Evolutionary conservation across 1,140 invertebrate species (phyloP), one percentile per base, ranked within the genome.

Genomic region (Palaemon carinicauda): DNA sequence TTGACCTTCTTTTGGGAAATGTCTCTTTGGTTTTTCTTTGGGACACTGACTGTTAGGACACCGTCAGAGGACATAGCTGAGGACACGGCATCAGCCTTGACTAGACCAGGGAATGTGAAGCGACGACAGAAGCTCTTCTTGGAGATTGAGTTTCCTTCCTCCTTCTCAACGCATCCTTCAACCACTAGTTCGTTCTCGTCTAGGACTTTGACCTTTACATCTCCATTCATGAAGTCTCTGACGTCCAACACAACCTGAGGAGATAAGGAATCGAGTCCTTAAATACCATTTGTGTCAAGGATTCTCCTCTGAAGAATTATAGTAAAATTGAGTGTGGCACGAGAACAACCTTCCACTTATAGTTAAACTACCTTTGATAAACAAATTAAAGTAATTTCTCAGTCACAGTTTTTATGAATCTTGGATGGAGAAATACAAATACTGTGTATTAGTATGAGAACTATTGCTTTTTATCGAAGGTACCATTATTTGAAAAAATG

Each of bases 221-320:
- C 82, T 41, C 81, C 88, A 75, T 65, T 71, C 54, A 27, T 65
- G 86, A 89, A 89, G 81, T 87, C 88, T 12, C 73, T 41, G 24
- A 89, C 88, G 82, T 89, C 88, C 19, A 89, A 29, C 77, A 89
- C 82, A 17, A 89, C 79, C 88, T 89, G 77, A 3, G 7, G 3
- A n/a, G 14, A 52, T 29, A 53, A 27, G 33, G n/a, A 75, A 27
- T 10, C 2, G 51, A 15, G 4, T 24, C 17, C 7, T 3, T 24
- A 3, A 21, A 9, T 15, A 73, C 10, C 29, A 29, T 24, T 24
- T 0, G 17, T 9, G 3, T 29, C 21, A 73, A 12, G 17, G 41
- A 41, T 12, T 41, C 9, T n/a, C 41, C 7, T 7, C n/a, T n/a
- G n/a, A n/a, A n/a, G n/a, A n/a, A n/a, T n/a, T n/a, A n/a, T n/a